Evolutionary conservation across 2,113 vertebrate genomes (phyloP), one percentile per base, ranked within the genome.

Genomic region (Cervus canadensis): DNA sequence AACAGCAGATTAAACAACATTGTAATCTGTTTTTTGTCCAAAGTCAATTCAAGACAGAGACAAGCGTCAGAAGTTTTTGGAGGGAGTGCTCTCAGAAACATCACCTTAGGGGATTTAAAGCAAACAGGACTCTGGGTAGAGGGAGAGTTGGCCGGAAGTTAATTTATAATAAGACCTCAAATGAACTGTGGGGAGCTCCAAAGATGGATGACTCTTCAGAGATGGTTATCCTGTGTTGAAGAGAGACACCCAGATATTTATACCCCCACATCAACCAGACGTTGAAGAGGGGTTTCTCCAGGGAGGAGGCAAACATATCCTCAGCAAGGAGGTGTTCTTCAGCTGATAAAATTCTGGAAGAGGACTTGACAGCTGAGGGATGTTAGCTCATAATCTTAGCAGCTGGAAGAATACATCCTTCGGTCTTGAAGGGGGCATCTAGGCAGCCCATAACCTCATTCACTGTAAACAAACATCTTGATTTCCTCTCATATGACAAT

Each of bases 121-220:
- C 1, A 78, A 54, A 19, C 13, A 60, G 30, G 33, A 36, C 1
- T 86, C 43, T 30, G 17, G 2, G 7, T 40, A 78, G 25, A 87
- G 21, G 33, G 36, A 67, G 11, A 96, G 10, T 11, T 91, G n/a
- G 10, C 4, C 23, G 74, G 33, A 62, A 7, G 14, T 88, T 81
- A 81, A 28, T 54, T 43, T n/a, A 50, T 59, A 85, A 60, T 9
- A 64, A 88, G 40, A 43, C 21, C 8, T 93, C 33, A 67, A 8
- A 1, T 19, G 40, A 71, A 11, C 12, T 59, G 10, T 21, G 5
- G 3, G 57, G 2, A 62, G 5, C 3, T 13, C 9, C 3, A 16
- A 16, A 91, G 14, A 43, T 45, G 16, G 6, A 48, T 52, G 30
- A 2, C 6, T 74, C 16, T 90, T 92, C 14, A 81, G 19, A 81